These are phyloP conservation scores for Boloria euphrosyne DNA, from an alignment of 2,888 invertebrate genomes.

Conservation along the genomic window DNA sequence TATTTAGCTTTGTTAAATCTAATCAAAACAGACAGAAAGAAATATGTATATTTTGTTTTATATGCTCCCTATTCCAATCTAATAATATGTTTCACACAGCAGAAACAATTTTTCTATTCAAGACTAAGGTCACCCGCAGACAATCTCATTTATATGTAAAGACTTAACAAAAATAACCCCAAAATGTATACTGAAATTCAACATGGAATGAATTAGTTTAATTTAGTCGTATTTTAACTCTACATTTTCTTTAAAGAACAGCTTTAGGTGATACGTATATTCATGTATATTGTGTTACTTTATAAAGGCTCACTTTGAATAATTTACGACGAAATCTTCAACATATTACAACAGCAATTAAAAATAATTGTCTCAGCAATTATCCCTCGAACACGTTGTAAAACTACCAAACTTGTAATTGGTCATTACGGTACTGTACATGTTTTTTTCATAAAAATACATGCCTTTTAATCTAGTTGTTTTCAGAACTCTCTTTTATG, in stretches of 20 bases:
- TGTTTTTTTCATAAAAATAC: constrained; percentile 8
- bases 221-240: background rate
- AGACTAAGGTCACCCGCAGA: too few relatives aligned
- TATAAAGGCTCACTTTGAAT: constrained; percentile 5
- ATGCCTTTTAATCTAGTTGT: constrained; percentile 2
- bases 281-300: background rate
- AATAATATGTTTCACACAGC: too few relatives aligned
- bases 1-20: too few relatives aligned
- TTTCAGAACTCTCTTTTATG: background rate
- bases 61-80: too few relatives aligned
- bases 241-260: background rate
- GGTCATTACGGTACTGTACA: constrained; percentile 12
- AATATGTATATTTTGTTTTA: too few relatives aligned
- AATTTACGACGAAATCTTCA: constrained; percentile 10
- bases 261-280: background rate
- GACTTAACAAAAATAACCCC: too few relatives aligned
- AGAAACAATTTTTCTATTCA: too few relatives aligned
- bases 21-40: too few relatives aligned
- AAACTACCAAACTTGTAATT: constrained; percentile 18
- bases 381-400: constrained; percentile 10
- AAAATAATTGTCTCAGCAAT: constrained; percentile 21
- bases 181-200: background rate
- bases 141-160: too few relatives aligned
- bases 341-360: constrained; percentile 21
- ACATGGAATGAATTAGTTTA: background rate